Conservation (phyloP, 2,113 vertebrate genomes). For the Chroicocephalus ridibundus region DNA sequence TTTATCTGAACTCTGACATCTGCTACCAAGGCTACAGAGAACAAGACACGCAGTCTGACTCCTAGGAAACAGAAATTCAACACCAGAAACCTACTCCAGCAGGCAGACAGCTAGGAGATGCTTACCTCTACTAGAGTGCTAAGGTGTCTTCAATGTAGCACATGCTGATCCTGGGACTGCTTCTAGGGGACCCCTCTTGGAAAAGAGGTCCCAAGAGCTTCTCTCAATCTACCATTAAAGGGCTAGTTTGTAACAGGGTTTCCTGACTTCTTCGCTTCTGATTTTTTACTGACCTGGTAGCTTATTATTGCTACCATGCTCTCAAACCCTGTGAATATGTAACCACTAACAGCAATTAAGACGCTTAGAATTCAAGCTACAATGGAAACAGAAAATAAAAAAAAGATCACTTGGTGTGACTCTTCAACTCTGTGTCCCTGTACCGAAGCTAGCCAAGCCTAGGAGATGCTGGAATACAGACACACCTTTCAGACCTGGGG, state of each 20-base stretch:
- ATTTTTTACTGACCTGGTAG: background rate
- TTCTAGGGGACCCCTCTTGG: background rate
- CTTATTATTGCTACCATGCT: background rate
- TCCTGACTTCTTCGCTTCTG: background rate
- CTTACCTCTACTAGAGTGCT: background rate
- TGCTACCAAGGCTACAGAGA: slow-evolving; percentile 16
- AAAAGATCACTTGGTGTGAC: background rate
- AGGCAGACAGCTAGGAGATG: background rate
- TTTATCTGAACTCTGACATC: slow-evolving; percentile 23
- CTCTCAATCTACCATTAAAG: background rate
- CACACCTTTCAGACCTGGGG: background rate
- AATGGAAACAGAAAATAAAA: background rate
- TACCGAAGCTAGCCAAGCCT: background rate
- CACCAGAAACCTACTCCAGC: background rate
- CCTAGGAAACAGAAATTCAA: slow-evolving; percentile 54
- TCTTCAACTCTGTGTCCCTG: background rate
- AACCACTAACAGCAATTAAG: background rate
- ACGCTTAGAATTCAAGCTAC: background rate
- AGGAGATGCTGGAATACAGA: background rate
- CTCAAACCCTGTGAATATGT: background rate
- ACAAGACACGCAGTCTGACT: background rate
- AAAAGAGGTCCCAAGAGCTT: background rate
- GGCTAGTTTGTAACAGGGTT: background rate
- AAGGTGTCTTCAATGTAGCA: background rate
- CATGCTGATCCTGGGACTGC: background rate